Evolutionary conservation across 2,113 vertebrate species (phyloP), one percentile per base, ranked within the genome.

Genomic region (Phrynocephalus versicolor): DNA sequence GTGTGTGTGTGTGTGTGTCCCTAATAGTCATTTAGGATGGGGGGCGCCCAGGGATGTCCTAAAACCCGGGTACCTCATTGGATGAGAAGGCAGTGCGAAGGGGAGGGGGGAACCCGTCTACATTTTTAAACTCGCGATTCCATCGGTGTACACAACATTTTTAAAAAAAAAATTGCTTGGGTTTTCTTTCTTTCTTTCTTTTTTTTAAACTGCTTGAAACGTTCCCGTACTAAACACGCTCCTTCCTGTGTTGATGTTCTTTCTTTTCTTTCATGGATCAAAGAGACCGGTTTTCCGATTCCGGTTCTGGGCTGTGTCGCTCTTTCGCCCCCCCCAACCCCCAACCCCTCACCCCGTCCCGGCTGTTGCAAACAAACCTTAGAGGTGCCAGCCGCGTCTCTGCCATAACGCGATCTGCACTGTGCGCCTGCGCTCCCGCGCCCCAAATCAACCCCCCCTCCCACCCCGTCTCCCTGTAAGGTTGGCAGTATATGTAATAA

Each of bases 11-110:
- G 45, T 51, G 79, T 71, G 39, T 30, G 39, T 18, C 82, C 72
- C 0, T 72, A 85, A 80, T 15, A 86, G 19, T 27, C 6, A n/a
- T 69, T 85, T 81, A 87, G 51, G 75, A 65, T 41, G 51, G 10
- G 45, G 45, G 45, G 39, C 91, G 88, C 76, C 6, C 37, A 85
- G 75, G 75, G 62, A 58, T 71, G 82, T 76, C 77, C 83, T 60
- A 81, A 37, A 37, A 13, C 5, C 12, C 67, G 3, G 55, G 14
- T 67, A 35, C 19, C 30, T 0, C 80, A 81, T 69, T 79, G 69
- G 88, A 87, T 15, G 27, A 72, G 51, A 73, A 51, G 45, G 45
- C 45, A 10, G 45, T 51, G 30, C 23, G n/a, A 21, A 45, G 13
- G 18, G 33, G 3, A 79, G 64, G 62, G 64, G 62, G 35, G 15